Percentiles rank a stretch among this genome's conserved stretches.
Conservation (phyloP, 2,888 invertebrate species). For the Leptinotarsa haldemani region DNA sequence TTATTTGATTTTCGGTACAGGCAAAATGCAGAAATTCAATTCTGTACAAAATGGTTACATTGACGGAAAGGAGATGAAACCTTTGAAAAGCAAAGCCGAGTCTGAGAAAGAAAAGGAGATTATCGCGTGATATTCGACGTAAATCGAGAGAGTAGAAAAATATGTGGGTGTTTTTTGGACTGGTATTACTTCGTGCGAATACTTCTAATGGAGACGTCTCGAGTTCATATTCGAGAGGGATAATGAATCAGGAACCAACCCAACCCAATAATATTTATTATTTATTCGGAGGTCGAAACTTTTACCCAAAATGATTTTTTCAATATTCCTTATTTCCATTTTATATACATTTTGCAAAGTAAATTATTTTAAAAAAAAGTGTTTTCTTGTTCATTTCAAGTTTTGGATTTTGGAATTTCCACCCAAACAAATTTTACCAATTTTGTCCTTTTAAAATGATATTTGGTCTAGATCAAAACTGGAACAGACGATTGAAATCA, state of each 20-base stretch:
- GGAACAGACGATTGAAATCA: too few relatives aligned
- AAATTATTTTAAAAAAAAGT: neutral
- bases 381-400: neutral
- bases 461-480: too few relatives aligned
- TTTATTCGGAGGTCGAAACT: neutral
- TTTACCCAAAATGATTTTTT: neutral
- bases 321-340: neutral
- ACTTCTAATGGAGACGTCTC: neutral
- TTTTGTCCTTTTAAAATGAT: too few relatives aligned
- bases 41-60: constrained; percentile 49
- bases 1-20: constrained; percentile 76
- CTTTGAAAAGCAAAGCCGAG: constrained; percentile 55
- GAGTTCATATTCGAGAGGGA: neutral
- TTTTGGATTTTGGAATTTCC: neutral
- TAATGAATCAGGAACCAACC: neutral
- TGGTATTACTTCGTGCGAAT: neutral
- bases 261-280: neutral
- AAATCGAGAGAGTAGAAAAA: neutral
- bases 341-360: constrained; percentile 1
- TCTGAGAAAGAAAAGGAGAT: constrained; percentile 55
- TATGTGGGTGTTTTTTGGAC: neutral
- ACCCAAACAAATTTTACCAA: too few relatives aligned
- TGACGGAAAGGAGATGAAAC: constrained; percentile 61
- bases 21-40: constrained; percentile 74
- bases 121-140: constrained; percentile 34